Evolutionary conservation across 2,113 vertebrate genomes (phyloP).

Genomic region (Heloderma charlesbogerti): DNA sequence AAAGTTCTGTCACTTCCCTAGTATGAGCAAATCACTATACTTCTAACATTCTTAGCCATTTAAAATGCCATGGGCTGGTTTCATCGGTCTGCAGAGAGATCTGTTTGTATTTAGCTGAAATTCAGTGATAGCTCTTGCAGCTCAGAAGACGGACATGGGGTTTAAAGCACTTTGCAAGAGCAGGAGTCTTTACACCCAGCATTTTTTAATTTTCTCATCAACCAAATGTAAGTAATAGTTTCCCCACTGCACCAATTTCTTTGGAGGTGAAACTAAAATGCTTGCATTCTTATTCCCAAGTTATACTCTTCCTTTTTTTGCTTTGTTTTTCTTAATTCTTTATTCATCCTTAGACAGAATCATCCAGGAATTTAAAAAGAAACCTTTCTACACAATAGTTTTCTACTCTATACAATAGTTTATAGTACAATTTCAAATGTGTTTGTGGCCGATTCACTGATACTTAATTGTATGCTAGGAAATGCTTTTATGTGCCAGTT

Average conservation of each 20-base stretch:
- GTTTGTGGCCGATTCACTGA: neutral
- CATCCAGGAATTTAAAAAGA: accelerated
- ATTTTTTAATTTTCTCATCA: neutral
- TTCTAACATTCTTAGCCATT: neutral
- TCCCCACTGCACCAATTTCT: neutral
- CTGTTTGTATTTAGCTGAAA: neutral
- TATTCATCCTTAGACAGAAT: neutral
- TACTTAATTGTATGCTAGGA: constrained; percentile 7
- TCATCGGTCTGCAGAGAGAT: neutral
- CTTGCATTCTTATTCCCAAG: neutral
- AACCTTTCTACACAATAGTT: neutral
- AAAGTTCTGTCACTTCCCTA: neutral
- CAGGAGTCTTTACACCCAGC: neutral
- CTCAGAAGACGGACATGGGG: neutral
- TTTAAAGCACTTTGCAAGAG: neutral
- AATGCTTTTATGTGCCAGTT: neutral
- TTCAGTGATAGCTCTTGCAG: neutral
- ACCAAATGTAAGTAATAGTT: neutral
- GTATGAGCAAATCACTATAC: neutral
- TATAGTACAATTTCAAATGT: neutral
- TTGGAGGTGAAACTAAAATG: neutral
- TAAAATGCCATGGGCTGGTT: neutral
- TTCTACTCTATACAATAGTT: neutral
- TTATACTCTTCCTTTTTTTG: neutral
- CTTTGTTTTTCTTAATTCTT: neutral